Percentiles rank a stretch among this genome's conserved stretches.
These are phyloP conservation scores for Mormyrus iriodes DNA, from an alignment of 2,113 vertebrate species.

Conservation along the genomic window DNA sequence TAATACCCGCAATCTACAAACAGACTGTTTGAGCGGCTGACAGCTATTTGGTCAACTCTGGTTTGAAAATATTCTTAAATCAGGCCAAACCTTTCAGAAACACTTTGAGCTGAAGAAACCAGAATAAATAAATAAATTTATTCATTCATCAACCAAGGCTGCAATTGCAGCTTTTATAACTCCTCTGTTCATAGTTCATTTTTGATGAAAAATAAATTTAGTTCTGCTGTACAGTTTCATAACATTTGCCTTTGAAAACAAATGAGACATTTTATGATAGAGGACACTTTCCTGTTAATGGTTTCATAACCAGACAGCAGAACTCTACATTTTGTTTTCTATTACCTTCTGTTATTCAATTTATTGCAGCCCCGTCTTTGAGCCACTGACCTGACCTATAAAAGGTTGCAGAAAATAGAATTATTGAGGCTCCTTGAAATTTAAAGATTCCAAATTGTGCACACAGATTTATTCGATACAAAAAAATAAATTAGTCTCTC, in stretches of 20 bases:
- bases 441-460: constrained; percentile 65
- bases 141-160: neutral
- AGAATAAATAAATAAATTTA: neutral
- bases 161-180: constrained; percentile 37
- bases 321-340: constrained; percentile 64
- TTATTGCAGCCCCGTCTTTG: constrained; percentile 62
- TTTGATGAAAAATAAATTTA: constrained; percentile 68
- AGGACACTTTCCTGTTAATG: constrained; percentile 74
- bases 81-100: neutral
- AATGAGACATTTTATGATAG: constrained; percentile 70
- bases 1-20: neutral
- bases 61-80: neutral
- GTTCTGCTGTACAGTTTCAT: constrained; percentile 61
- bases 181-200: constrained; percentile 46
- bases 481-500: constrained; percentile 62
- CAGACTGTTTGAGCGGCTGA: neutral
- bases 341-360: constrained; percentile 75
- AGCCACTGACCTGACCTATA: constrained; percentile 76
- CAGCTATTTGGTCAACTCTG: neutral
- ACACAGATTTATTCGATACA: constrained; percentile 53
- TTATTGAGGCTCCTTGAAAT: constrained; percentile 72
- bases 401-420: constrained; percentile 77
- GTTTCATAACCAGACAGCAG: constrained; percentile 71
- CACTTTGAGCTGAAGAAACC: neutral
- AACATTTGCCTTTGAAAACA: constrained; percentile 62